phyloP scores from a whole-genome alignment of 2,113 vertebrate species.

The Syngnathus scovelli region DNA sequence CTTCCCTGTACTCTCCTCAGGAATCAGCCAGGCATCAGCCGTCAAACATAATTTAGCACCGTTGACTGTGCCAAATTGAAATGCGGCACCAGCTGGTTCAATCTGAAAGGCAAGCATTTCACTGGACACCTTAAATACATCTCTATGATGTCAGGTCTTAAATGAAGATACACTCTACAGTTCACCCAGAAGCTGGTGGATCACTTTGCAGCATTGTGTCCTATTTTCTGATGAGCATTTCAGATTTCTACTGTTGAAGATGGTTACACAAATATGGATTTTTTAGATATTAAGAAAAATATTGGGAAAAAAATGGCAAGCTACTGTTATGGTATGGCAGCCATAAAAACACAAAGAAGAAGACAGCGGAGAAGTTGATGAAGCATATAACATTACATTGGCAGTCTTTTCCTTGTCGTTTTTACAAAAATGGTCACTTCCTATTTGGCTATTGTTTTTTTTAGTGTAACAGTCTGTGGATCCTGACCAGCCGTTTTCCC shows the following conservation, averaged over 20 bases:
- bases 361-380: no score
- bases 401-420: no score
- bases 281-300: not conserved
- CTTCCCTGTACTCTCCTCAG: conserved; percentile 27
- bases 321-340: not conserved
- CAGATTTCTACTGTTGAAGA: not conserved
- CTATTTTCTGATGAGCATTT: conserved; percentile 5
- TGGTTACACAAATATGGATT: not conserved
- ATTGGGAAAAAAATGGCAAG: not conserved
- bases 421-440: no score
- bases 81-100: conserved; percentile 39
- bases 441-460: no score
- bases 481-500: no score
- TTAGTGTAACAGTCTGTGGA: no score
- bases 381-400: no score
- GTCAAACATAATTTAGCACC: conserved; percentile 39
- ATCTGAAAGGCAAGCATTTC: conserved; percentile 30
- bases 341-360: not conserved
- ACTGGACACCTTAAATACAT: conserved; percentile 22
- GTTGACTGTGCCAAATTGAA: conserved; percentile 50
- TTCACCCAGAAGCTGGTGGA: conserved; percentile 14
- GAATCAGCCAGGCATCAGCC: conserved; percentile 48
- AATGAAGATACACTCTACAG: conserved; percentile 21
- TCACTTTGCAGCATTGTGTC: not conserved
- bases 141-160: conserved; percentile 14